These are phyloP conservation scores for Trachemys scripta DNA, from an alignment of 2,113 vertebrate genomes.

Conservation along the genomic window DNA sequence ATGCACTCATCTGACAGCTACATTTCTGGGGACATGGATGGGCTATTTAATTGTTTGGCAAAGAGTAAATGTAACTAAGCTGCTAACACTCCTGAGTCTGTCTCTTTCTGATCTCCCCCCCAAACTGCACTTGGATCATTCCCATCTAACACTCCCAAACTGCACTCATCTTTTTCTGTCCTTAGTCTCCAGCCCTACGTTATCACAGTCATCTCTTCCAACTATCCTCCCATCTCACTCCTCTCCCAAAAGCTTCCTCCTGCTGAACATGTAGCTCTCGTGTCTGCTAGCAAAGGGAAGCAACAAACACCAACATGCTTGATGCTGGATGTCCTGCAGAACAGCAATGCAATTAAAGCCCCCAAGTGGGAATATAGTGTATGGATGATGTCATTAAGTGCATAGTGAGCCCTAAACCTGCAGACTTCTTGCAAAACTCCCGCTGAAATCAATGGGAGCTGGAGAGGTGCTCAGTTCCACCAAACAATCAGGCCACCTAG, in stretches of 20 bases:
- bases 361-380: not conserved
- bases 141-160: not conserved
- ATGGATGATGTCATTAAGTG: not conserved
- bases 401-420: not conserved
- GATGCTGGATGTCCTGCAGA: fast-evolving
- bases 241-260: not conserved
- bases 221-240: fast-evolving
- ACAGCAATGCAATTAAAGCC: not conserved
- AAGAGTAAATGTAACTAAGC: not conserved
- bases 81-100: not conserved
- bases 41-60: not conserved
- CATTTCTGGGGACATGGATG: not conserved
- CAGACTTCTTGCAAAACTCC: not conserved
- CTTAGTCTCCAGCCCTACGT: not conserved
- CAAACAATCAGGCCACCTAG: not conserved
- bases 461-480: not conserved
- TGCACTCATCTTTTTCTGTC: not conserved
- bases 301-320: not conserved
- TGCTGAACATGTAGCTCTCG: not conserved
- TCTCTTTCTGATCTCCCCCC: not conserved
- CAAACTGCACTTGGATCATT: not conserved
- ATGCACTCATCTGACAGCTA: not conserved
- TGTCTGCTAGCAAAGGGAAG: not conserved
- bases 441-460: not conserved
- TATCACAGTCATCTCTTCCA: not conserved